Evolutionary conservation across 53 echinoderm and acorn worm species (phyloP).

Genomic region (Stichopus horrens): DNA sequence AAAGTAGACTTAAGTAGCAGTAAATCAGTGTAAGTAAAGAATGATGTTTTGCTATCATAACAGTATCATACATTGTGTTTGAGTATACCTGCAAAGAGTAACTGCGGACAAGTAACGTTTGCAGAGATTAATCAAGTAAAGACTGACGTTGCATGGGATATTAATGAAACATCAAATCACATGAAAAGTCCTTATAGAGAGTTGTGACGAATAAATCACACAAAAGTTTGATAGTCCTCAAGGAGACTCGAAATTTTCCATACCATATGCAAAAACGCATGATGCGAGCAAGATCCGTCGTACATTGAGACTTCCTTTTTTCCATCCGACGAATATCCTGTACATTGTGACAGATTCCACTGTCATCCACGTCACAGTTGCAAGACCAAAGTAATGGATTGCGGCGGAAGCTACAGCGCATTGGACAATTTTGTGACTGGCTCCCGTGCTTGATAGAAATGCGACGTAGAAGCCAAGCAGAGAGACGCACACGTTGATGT

Average conservation of each 20-base stretch:
- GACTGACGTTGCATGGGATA: too few relatives aligned
- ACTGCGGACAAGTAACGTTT: too few relatives aligned
- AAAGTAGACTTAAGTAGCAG: too few relatives aligned
- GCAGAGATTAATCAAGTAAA: too few relatives aligned
- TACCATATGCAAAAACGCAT: conserved; percentile 62
- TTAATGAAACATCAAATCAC: too few relatives aligned
- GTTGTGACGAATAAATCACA: too few relatives aligned
- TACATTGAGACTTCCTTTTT: conserved; percentile 29
- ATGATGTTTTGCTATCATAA: too few relatives aligned
- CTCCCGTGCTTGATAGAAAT: conserved; percentile 62
- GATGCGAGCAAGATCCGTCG: conserved; percentile 49
- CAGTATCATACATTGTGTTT: too few relatives aligned
- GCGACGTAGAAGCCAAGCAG: conserved; percentile 62
- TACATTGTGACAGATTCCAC: conserved; percentile 75
- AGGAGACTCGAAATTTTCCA: not conserved
- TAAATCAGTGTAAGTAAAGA: too few relatives aligned
- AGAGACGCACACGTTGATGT: conserved; percentile 58
- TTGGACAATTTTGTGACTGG: not conserved
- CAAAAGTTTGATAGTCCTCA: too few relatives aligned
- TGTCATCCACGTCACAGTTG: conserved; percentile 72
- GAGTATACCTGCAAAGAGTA: too few relatives aligned
- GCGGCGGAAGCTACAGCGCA: conserved; percentile 62
- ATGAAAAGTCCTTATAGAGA: too few relatives aligned
- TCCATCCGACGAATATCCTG: conserved; percentile 53
- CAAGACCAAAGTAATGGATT: conserved; percentile 72